Base-by-base conservation (phyloP, 1,140 invertebrate genomes). In the Drosophila kikkawai region DNA sequence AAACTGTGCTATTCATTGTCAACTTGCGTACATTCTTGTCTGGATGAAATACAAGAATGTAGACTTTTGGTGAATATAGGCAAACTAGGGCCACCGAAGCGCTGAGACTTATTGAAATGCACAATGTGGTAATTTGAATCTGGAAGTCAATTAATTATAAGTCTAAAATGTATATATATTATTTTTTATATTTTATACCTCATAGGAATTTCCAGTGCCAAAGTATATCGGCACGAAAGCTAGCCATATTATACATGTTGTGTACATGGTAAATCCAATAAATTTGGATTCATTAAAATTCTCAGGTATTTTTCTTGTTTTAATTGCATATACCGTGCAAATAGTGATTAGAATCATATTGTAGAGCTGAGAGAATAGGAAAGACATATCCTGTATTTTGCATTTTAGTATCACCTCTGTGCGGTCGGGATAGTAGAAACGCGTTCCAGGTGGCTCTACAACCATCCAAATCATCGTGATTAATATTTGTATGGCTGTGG, bases 241-340 rank as follows among this genome's bases (percentile, higher is more conserved):
- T 26, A 97, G 93, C 97, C 97, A 98, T 68, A 97, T 97, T 15
- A 98, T 96, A 75, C 97, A 96, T 0, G 97, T 98, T 1, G 97
- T 97, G 91, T 98, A 98, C 96, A 97, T 97, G 4, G 96, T 96
- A 76, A 97, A 97, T 13, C 96, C 96, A 70, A 97, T 97, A 82
- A 96, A 97, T 92, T 97, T 96, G 0, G 96, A 96, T 90, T 97
- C 96, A 93, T 98, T 98, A 91, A 98, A 98, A 91, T 98, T 98
- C 93, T 97, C 97, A 0, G 97, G 97, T 44, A 98, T 94, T 85
- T 97, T 97, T 15, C 97, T 93, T 0, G 97, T 98, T 93, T 97
- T 97, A 11, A 98, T 94, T 1, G 97, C 97, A 92, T 97, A 98
- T 11, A 97, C 92, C 2, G 97, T 98, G 82, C 97, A 98, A 69